These are phyloP conservation scores for Didymodactylos carnosus DNA, from an alignment of 2,888 invertebrate species.

Conservation along the genomic window DNA sequence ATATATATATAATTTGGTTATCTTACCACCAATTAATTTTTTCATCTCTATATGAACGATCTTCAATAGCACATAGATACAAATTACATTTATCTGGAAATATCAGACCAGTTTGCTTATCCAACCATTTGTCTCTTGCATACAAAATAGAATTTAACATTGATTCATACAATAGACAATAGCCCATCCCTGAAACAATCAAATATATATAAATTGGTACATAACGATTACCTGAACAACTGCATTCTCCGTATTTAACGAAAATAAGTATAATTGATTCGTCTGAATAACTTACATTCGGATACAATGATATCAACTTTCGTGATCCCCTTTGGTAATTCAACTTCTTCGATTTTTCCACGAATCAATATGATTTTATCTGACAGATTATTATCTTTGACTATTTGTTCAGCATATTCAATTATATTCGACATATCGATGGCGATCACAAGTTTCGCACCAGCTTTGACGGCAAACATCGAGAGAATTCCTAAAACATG, in stretches of 20 bases:
- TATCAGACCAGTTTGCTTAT: conserved; percentile 54
- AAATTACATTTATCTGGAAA: conserved; percentile 79
- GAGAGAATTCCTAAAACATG: conserved; percentile 51
- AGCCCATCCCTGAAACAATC: too few species aligned
- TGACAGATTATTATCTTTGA: conserved; percentile 45
- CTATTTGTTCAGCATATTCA: conserved; percentile 81
- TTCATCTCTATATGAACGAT: conserved; percentile 97
- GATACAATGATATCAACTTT: conserved; percentile 75
- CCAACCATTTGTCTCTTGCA: conserved; percentile 90
- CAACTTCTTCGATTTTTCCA: conserved; percentile 71
- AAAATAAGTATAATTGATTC: too few species aligned
- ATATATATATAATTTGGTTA: too few species aligned
- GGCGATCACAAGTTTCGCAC: conserved; percentile 78
- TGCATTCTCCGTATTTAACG: too few species aligned
- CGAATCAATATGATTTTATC: conserved; percentile 35
- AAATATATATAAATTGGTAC: too few species aligned
- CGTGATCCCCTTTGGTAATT: conserved; percentile 63
- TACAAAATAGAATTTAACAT: conserved; percentile 98
- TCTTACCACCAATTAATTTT: conserved; percentile 69
- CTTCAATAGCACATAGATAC: conserved; percentile 61
- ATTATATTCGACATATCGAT: conserved; percentile 97
- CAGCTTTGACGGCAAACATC: conserved; percentile 98
- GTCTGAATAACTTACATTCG: too few species aligned
- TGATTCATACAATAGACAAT: conserved; percentile 87
- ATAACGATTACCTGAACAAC: too few species aligned